These are phyloP conservation scores for Arizona elegans DNA, from an alignment of 2,113 vertebrate genomes.

Conservation along the genomic window DNA sequence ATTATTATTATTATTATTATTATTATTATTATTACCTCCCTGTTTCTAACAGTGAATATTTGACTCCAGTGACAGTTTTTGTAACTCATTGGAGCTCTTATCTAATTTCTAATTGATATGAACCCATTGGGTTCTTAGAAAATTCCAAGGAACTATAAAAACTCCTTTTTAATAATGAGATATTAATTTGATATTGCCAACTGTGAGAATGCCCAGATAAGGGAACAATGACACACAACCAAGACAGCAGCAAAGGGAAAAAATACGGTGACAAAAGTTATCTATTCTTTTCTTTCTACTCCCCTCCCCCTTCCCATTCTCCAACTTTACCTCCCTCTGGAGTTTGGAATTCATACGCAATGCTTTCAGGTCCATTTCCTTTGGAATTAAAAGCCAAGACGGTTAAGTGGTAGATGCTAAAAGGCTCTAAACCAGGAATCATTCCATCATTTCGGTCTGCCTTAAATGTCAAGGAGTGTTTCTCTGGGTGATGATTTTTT, in stretches of 20 bases:
- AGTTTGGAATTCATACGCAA: constrained; percentile 82
- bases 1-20: too few relatives aligned
- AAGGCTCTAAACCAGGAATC: constrained; percentile 83
- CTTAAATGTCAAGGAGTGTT: constrained; percentile 75
- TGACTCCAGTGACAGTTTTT: not conserved
- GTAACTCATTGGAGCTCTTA: not conserved
- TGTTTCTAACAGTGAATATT: not conserved
- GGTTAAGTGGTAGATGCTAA: constrained; percentile 88
- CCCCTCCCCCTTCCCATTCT: not conserved
- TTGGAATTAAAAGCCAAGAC: constrained; percentile 88
- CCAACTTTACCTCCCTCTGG: constrained; percentile 90
- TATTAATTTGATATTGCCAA: not conserved
- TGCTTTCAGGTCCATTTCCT: constrained; percentile 91
- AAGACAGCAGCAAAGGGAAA: not conserved
- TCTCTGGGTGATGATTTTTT: constrained; percentile 78
- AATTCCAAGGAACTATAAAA: not conserved
- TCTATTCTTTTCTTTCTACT: not conserved
- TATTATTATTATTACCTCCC: too few relatives aligned
- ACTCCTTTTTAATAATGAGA: not conserved
- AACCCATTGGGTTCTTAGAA: not conserved
- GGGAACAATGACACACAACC: not conserved
- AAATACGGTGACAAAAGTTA: not conserved
- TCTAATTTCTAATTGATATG: not conserved
- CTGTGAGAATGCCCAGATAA: not conserved
- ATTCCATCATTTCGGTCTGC: constrained; percentile 78